Evolutionary conservation across 2,888 invertebrate genomes (phyloP).

Genomic region (Drosophila niveifrons): DNA sequence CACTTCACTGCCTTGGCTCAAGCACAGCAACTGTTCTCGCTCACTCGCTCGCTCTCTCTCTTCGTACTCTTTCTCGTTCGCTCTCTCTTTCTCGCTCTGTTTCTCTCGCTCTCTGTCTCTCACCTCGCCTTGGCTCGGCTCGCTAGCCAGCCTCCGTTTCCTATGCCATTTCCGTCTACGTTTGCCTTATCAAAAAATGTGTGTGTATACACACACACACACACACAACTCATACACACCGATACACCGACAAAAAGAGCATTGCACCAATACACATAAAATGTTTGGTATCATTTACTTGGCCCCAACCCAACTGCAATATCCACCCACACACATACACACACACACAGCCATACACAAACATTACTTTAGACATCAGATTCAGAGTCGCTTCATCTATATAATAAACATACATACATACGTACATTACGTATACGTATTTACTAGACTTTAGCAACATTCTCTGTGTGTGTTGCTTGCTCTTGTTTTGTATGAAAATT

Average conservation of each 20-base stretch:
- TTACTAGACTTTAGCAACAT: conserved; percentile 41
- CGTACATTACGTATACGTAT: conserved; percentile 17
- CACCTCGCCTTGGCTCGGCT: not conserved
- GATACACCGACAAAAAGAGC: conserved; percentile 41
- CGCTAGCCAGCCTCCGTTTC: conserved; percentile 51
- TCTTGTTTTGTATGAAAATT: conserved; percentile 45
- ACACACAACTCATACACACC: conserved; percentile 25
- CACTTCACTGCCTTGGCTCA: conserved; percentile 67
- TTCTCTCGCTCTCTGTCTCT: not conserved
- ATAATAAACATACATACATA: conserved; percentile 18
- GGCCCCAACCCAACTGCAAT: conserved; percentile 64
- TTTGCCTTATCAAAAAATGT: conserved; percentile 74
- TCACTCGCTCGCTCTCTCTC: not conserved
- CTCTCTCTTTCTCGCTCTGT: not conserved
- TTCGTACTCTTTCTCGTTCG: not conserved
- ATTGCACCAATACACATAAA: conserved; percentile 62
- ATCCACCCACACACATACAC: conserved; percentile 37
- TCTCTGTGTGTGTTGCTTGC: conserved; percentile 20
- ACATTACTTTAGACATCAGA: conserved; percentile 31
- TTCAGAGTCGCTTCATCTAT: conserved; percentile 7
- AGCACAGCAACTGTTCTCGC: conserved; percentile 56
- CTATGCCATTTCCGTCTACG: conserved; percentile 74
- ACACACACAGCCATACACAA: conserved; percentile 23
- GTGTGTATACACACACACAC: conserved; percentile 42
- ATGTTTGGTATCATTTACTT: conserved; percentile 74